A percentile compares a stretch with the other conserved stretches of the same genome.
Conservation (phyloP, 2,797 vertebrate genomes). For the Chromis chromis region DNA sequence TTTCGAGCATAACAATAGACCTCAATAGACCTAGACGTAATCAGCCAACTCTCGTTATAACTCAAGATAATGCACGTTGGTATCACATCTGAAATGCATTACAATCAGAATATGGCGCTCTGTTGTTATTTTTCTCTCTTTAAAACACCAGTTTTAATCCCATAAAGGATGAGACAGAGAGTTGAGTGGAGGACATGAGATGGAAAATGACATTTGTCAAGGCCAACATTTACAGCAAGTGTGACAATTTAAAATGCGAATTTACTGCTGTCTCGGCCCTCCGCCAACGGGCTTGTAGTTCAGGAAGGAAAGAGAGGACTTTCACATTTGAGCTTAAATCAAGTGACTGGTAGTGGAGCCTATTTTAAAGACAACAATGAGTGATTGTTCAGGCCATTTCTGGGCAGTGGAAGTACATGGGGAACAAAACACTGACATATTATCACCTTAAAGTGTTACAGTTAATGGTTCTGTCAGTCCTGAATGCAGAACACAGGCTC, state of each 20-base stretch:
- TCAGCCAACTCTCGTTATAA: slow-evolving; percentile 34
- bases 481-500: too few relatives aligned
- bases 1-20: slow-evolving; percentile 46
- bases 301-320: neutral
- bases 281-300: slow-evolving; percentile 31
- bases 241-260: slow-evolving; percentile 40
- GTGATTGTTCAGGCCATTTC: neutral
- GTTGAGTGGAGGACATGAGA: slow-evolving; percentile 34
- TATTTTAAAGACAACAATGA: neutral
- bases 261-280: slow-evolving; percentile 42
- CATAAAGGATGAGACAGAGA: slow-evolving; percentile 24
- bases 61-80: slow-evolving; percentile 14
- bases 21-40: slow-evolving; percentile 41
- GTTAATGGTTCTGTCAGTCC: too few relatives aligned
- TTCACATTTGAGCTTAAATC: slow-evolving; percentile 1
- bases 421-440: neutral
- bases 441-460: neutral
- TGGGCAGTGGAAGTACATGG: neutral
- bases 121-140: slow-evolving; percentile 12
- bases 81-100: slow-evolving; percentile 27
- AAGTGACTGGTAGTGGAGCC: neutral
- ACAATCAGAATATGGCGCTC: neutral
- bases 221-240: slow-evolving; percentile 25
- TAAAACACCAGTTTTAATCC: slow-evolving; percentile 31
- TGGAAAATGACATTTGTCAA: slow-evolving; percentile 58